phyloP scores from a whole-genome alignment of 2,113 vertebrate species.

The Brachyistius frenatus region DNA sequence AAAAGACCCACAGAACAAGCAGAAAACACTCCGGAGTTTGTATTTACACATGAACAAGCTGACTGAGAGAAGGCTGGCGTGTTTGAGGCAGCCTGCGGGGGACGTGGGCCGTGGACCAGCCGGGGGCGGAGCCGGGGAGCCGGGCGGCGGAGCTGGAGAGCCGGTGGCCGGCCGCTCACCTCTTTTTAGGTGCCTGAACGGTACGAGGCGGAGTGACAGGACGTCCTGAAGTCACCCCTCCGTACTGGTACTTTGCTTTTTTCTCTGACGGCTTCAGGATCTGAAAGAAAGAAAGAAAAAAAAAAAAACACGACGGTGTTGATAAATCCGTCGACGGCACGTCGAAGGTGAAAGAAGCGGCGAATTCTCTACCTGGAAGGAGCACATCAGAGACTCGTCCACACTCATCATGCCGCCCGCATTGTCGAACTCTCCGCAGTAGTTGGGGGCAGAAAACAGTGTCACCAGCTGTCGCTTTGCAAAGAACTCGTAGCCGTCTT shows the following conservation, averaged over 20 bases:
- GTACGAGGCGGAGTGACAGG: slow-evolving; percentile 94
- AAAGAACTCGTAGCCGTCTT: slow-evolving; percentile 97
- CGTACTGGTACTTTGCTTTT: slow-evolving; percentile 97
- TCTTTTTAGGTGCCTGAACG: slow-evolving; percentile 95
- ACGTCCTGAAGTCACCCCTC: slow-evolving; percentile 93
- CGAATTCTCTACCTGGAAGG: slow-evolving; percentile 89
- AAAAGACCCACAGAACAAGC: slow-evolving; percentile 75
- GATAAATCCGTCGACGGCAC: neutral
- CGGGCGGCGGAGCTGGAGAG: slow-evolving; percentile 25
- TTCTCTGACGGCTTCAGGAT: slow-evolving; percentile 96
- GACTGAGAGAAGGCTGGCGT: slow-evolving; percentile 62
- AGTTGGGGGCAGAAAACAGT: slow-evolving; percentile 95
- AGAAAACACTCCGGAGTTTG: slow-evolving; percentile 61
- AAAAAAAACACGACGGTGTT: neutral
- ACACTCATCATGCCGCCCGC: slow-evolving; percentile 98
- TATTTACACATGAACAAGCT: slow-evolving; percentile 68
- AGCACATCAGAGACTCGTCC: slow-evolving; percentile 97
- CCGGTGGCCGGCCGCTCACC: slow-evolving; percentile 85
- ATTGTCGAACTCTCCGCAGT: slow-evolving; percentile 96
- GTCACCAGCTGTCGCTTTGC: slow-evolving; percentile 96
- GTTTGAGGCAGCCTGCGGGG: slow-evolving; percentile 63
- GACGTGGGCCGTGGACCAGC: slow-evolving; percentile 29
- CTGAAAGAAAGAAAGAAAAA: slow-evolving; percentile 77
- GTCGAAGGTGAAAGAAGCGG: neutral
- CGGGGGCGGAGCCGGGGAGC: slow-evolving; percentile 30